Base-by-base conservation (phyloP, 2,797 vertebrate genomes). In the Amphiprion clarkii region DNA sequence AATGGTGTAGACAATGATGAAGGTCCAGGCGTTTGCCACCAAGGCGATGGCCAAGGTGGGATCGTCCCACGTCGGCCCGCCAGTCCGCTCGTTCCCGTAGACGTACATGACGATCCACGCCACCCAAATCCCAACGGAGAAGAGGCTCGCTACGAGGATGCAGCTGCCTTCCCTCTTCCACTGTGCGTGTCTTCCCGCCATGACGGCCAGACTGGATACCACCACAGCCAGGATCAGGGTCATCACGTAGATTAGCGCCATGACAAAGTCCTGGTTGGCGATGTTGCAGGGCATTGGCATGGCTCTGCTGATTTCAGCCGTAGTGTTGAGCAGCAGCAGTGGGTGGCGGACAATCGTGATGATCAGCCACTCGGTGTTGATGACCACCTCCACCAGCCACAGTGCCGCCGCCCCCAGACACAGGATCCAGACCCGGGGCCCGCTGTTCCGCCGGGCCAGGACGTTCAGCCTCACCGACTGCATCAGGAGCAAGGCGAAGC, bases 221-320 rank as follows among this genome's bases (percentile, higher is more conserved):
- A 97, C 79, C 21, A 94, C 90, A 0, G 93, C 95, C 66, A 94
- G 75, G 66, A 99, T 92, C 71, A 99, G 92, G 27, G 87, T 76
- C 96, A 99, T 97, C 33, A 99, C 97, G 0, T 99, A 99, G 88
- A 97, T 96, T 46, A 99, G 94, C 0, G 97, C 97, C 97, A 98
- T 97, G 85, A 95, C 97, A 0, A 99, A 99, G 90, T 99, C 98
- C 69, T 91, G 0, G 1, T 99, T 98, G 21, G 56, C 89, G 21
- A 98, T 93, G 83, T 74, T 83, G 59, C 98, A 99, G 0, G 96
- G 94, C 0, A 13, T 29, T 0, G 71, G 74, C 0, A 39, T 13
- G 11, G 63, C 81, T 3, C 6, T 9, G 61, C 10, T 17, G 0
- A 1, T 1, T 5, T 3, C 51, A 1, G 19, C 69, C 0, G 87